These are phyloP conservation scores for Camponotus fellah DNA, from an alignment of 2,888 invertebrate species.

Conservation along the genomic window DNA sequence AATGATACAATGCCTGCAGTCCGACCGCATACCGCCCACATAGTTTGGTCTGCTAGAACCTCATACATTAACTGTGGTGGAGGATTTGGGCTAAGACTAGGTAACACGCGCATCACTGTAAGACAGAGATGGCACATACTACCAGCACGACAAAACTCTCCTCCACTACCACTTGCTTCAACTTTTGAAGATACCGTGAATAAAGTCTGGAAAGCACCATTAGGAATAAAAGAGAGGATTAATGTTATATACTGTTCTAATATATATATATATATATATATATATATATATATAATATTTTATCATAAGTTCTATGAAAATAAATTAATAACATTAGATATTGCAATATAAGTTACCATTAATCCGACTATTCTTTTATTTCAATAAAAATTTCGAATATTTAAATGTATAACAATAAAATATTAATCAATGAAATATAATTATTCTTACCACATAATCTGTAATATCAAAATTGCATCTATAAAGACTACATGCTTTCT, in stretches of 20 bases:
- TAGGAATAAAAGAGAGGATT: constrained; percentile 58
- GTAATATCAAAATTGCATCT: constrained; percentile 92
- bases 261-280: background rate
- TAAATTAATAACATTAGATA: constrained; percentile 9
- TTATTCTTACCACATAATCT: constrained; percentile 90
- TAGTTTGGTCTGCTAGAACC: constrained; percentile 95
- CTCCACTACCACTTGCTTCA: constrained; percentile 91
- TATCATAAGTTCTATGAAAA: constrained; percentile 24
- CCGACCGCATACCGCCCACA: constrained; percentile 97
- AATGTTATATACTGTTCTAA: constrained; percentile 24
- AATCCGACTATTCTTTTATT: background rate
- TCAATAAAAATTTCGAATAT: constrained; percentile 26
- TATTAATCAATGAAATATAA: constrained; percentile 14
- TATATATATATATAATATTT: constrained; percentile 3
- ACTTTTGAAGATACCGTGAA: constrained; percentile 93
- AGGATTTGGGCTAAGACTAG: constrained; percentile 79
- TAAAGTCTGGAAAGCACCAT: constrained; percentile 89
- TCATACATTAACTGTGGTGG: constrained; percentile 93
- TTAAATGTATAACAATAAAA: constrained; percentile 24
- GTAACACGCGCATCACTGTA: constrained; percentile 88
- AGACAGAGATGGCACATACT: constrained; percentile 94
- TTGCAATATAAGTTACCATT: constrained; percentile 36
- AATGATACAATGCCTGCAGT: constrained; percentile 92
- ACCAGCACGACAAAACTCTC: constrained; percentile 95
- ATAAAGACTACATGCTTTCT: constrained; percentile 83